These are phyloP conservation scores for Chrysemys picta DNA, from an alignment of 2,113 vertebrate genomes.

Conservation along the genomic window DNA sequence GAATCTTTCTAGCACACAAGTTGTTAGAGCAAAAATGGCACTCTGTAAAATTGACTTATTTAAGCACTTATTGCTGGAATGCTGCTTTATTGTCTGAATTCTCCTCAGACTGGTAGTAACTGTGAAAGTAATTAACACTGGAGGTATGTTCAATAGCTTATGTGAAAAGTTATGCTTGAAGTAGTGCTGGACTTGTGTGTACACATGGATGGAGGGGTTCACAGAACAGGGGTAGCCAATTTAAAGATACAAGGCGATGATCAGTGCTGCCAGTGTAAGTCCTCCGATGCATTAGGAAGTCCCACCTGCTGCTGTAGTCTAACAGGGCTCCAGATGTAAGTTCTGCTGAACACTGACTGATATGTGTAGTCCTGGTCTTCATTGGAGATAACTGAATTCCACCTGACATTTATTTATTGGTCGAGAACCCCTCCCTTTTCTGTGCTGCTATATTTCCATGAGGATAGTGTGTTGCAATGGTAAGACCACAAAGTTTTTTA, in stretches of 20 bases:
- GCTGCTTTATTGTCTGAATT: background rate
- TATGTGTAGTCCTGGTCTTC: background rate
- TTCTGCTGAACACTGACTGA: fast-evolving
- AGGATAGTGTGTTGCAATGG: background rate
- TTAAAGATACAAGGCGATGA: background rate
- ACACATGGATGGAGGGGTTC: no score
- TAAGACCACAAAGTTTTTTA: background rate
- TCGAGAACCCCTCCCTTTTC: background rate
- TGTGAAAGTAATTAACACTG: background rate
- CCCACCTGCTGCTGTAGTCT: background rate
- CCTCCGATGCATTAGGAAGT: background rate
- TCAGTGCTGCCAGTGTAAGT: background rate
- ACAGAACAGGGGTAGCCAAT: background rate
- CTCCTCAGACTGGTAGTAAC: background rate
- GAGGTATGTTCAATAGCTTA: background rate
- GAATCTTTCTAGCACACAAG: background rate
- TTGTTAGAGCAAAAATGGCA: background rate
- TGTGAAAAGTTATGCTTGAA: background rate
- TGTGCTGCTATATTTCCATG: background rate
- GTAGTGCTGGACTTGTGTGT: background rate
- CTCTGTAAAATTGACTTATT: background rate
- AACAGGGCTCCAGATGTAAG: background rate
- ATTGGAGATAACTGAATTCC: background rate
- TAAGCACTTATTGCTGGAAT: background rate
- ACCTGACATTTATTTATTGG: background rate